Evolutionary conservation across 2,888 invertebrate genomes (phyloP).

Genomic region (Nemotelus nigrinus): DNA sequence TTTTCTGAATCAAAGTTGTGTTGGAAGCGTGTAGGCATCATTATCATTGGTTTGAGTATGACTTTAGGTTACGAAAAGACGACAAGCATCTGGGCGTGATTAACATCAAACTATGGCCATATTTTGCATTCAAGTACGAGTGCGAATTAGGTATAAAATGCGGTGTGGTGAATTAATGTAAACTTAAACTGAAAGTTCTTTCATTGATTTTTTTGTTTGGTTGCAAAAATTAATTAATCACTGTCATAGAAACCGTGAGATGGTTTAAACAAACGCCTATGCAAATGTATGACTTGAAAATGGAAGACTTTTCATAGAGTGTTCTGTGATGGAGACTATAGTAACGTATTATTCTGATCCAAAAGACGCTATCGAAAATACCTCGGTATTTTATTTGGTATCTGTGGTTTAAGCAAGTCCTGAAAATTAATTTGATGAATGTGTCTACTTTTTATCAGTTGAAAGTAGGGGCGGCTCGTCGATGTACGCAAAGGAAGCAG

Average conservation of each 20-base stretch:
- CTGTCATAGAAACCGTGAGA: background rate
- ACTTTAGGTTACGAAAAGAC: constrained; percentile 26
- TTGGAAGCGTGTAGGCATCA: constrained; percentile 20
- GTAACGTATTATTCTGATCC: too few species aligned
- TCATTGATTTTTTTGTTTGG: background rate
- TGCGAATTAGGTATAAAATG: background rate
- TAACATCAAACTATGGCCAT: constrained; percentile 22
- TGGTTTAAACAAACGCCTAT: too few species aligned
- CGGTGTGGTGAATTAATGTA: background rate
- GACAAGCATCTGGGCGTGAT: constrained; percentile 37
- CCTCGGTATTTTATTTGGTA: too few species aligned
- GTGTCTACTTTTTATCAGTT: too few species aligned
- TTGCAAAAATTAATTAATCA: constrained; percentile 38
- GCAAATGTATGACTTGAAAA: too few species aligned
- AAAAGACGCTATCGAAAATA: too few species aligned
- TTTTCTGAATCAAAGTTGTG: background rate
- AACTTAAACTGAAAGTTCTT: constrained; percentile 5
- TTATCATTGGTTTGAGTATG: constrained; percentile 15
- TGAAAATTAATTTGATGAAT: too few species aligned
- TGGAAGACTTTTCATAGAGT: too few species aligned
- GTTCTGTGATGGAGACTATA: too few species aligned
- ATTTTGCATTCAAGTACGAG: background rate
- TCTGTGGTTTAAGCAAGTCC: too few species aligned
- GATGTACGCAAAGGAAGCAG: too few species aligned
- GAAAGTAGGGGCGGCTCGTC: too few species aligned